Evolutionary conservation across 1,140 invertebrate species (phyloP).

Genomic region (Drosophila lini): DNA sequence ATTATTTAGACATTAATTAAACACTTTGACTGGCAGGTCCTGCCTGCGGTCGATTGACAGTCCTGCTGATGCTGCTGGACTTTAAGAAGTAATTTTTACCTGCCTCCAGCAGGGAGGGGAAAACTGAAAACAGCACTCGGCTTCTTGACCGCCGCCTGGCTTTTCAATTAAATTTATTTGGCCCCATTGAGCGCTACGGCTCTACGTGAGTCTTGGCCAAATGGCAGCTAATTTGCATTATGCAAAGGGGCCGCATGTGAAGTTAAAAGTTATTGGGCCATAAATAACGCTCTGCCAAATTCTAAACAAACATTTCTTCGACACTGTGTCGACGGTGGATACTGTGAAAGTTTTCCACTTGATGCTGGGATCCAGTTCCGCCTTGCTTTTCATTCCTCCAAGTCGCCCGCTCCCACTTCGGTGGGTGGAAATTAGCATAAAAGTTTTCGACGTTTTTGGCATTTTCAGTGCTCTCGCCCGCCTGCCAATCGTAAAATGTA

Average conservation of each 20-base stretch:
- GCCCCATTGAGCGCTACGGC: slow-evolving; percentile 34
- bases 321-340: slow-evolving; percentile 53
- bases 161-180: slow-evolving; percentile 64
- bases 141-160: neutral
- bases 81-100: slow-evolving; percentile 9
- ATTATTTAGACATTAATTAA: slow-evolving; percentile 74
- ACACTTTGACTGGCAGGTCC: slow-evolving; percentile 48
- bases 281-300: slow-evolving; percentile 78
- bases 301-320: slow-evolving; percentile 78
- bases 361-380: slow-evolving; percentile 43
- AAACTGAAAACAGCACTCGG: no score
- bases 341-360: slow-evolving; percentile 77
- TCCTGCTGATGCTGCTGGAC: neutral
- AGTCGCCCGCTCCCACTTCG: neutral
- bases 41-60: slow-evolving; percentile 54
- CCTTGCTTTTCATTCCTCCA: slow-evolving; percentile 4
- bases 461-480: slow-evolving; percentile 49
- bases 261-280: slow-evolving; percentile 81
- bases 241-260: slow-evolving; percentile 66
- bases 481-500: slow-evolving; percentile 73
- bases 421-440: slow-evolving; percentile 76
- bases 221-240: slow-evolving; percentile 74
- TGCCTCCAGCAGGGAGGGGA: neutral
- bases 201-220: slow-evolving; percentile 55
- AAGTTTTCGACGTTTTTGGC: slow-evolving; percentile 52